Base-by-base conservation (phyloP, 2,888 invertebrate species). In the Ochropleura plecta region DNA sequence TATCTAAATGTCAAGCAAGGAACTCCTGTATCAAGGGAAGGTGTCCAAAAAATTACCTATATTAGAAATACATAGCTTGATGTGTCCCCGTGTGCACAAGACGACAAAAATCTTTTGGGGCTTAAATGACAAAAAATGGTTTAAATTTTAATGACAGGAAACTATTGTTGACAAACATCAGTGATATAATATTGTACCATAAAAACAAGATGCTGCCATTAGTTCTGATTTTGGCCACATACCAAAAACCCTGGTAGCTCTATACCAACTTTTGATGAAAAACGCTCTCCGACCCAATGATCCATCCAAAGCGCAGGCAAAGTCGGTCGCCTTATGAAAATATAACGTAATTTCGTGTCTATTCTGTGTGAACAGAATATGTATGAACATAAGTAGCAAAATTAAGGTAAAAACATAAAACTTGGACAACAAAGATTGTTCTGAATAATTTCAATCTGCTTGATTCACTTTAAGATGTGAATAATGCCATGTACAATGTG, bases 401-500 rank as follows among this genome's bases (percentile, higher is more conserved):
- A 20, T 14, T 20, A 44, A 18, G 16, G 53, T 18, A 0, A 46
- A 53, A 20, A 10, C 42, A 51, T 30, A 30, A 16, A 55, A 68
- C 30, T 18, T 51, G 14, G 42, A 49, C 42, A 42, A 49, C 5
- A 20, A 48, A 16, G 48, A 51, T 53, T 66, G 9, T 66, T 53
- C 14, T 30, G 30, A 30, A n/a, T 63, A 10, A 49, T 42, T 42
- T n/a, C 46, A 48, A 10, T 44, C 44, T 5, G 16, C 12, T n/a
- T 70, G n/a, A 57, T 72, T 57, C 12, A 69, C n/a, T 57, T 72
- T 40, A 3, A 12, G 20, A 48, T 9, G 18, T n/a, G 42, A 57
- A 40, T 71, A 46, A 42, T 20, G 7, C 14, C 42, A 40, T 62
- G 5, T 8, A 30, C 7, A 30, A 55, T 6, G 57, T 57, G 57